phyloP scores from a whole-genome alignment of 2,113 vertebrate genomes.

The Pteronura brasiliensis region DNA sequence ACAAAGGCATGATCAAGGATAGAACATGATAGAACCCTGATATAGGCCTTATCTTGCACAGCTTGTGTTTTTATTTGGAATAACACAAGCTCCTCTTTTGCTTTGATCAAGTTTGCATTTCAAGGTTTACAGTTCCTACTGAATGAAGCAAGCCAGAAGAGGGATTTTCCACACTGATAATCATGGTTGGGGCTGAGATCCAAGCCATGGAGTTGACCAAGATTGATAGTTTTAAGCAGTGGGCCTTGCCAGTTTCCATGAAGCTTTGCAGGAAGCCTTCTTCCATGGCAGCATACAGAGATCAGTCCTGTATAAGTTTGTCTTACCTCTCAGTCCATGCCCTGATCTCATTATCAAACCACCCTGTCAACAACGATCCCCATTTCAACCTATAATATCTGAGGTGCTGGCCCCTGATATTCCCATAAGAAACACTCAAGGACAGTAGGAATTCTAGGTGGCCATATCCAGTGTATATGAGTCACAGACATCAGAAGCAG shows the following conservation, averaged over 20 bases:
- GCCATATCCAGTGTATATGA: not conserved
- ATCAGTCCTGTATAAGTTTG: not conserved
- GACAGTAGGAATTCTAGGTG: not conserved
- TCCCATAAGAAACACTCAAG: not conserved
- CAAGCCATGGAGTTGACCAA: not conserved
- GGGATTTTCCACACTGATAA: not conserved
- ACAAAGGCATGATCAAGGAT: not conserved
- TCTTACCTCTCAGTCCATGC: not conserved
- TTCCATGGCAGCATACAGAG: not conserved
- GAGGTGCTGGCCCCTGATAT: not conserved
- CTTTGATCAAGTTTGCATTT: not conserved
- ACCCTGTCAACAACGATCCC: not conserved
- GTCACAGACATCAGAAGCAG: not conserved
- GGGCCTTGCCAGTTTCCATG: not conserved
- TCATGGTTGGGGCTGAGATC: not conserved
- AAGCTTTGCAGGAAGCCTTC: not conserved
- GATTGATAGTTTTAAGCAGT: not conserved
- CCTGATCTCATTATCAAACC: not conserved
- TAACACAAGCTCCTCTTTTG: not conserved
- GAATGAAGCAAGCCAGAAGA: not conserved
- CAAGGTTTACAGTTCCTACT: not conserved
- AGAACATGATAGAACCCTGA: not conserved
- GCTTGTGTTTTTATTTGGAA: not conserved
- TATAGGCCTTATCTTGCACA: not conserved
- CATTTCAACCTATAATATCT: not conserved